These are phyloP conservation scores for Typhlichthys eigenmanni DNA, from an alignment of 2,797 vertebrate species.

Conservation along the genomic window DNA sequence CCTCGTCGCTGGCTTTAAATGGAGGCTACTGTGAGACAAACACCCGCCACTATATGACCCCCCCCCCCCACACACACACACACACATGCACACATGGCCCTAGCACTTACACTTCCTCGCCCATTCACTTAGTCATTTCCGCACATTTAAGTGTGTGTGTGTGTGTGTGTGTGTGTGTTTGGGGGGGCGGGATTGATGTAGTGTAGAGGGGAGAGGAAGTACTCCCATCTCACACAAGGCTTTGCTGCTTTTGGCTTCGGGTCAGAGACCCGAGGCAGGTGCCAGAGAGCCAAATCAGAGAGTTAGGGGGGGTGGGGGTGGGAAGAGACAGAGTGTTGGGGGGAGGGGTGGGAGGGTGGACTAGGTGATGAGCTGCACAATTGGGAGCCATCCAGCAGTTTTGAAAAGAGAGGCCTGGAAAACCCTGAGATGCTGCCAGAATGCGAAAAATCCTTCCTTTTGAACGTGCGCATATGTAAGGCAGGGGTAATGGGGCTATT, in stretches of 20 bases:
- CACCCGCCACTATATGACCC: conserved; percentile 10
- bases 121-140: conserved; percentile 56
- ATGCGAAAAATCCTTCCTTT: conserved; percentile 32
- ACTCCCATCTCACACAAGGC: conserved; percentile 52
- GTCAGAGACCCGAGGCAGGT: conserved; percentile 78
- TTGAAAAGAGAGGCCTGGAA: conserved; percentile 75
- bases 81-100: conserved; percentile 32
- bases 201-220: conserved; percentile 49
- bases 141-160: conserved; percentile 38
- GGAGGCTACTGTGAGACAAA: conserved; percentile 42
- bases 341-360: conserved; percentile 26
- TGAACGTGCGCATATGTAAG: conserved; percentile 38
- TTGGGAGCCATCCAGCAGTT: conserved; percentile 83
- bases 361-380: conserved; percentile 74
- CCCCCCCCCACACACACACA: background rate
- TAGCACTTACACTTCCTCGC: conserved; percentile 26
- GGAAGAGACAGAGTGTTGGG: background rate
- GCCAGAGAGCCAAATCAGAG: conserved; percentile 69
- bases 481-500: conserved; percentile 55
- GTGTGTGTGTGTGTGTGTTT: background rate
- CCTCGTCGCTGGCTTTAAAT: conserved; percentile 34
- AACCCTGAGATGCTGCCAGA: conserved; percentile 73
- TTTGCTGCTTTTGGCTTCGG: conserved; percentile 76
- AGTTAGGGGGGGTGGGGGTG: conserved; percentile 63
- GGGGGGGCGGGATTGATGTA: conserved; percentile 25